Evolutionary conservation across 1,140 invertebrate species (phyloP), one percentile per base, ranked within the genome.

Genomic region (Adelges cooleyi): DNA sequence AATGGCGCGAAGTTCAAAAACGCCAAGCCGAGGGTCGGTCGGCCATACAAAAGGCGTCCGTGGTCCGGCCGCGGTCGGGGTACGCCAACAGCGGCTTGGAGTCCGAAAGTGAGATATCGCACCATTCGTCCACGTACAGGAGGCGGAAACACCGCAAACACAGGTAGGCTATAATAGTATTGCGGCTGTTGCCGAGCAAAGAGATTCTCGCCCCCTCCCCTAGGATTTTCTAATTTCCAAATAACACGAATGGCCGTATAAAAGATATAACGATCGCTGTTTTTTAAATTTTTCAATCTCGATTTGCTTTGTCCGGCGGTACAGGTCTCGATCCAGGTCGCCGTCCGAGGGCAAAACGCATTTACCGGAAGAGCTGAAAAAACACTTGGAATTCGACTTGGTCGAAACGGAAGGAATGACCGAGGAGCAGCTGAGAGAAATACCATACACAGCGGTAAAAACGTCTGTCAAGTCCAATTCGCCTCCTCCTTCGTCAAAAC

Each of bases 381-480:
- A 78, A 74, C 90, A 95, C 76, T 79, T 96, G 69, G 87, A 95
- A 73, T 95, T 92, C 77, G 84, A 87, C 71, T 78, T 95, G 70
- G 83, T 95, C 51, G 91, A 95, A 69, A 92, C 90, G 0, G 81
- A 83, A 18, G 89, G 89, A 38, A 88, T 95, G 86, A 87, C 85
- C 49, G 89, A 91, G 70, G 86, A 88, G 67, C 89, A 95, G 73
- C 79, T 93, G 3, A 81, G 84, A 69, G 89, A 95, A 75, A 95
- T 95, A 69, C 89, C 92, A 3, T 97, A 94, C 74, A 92, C 89
- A 2, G 89, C 92, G 59, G 89, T 95, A 2, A 78, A 82, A 74
- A 78, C 79, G 68, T 77, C 69, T 17, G 66, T 66, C 49, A 69
- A 70, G 46, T 69, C 67, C 70, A 71, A 54, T 52, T 75, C 66